These are phyloP conservation scores for Harpegnathos saltator DNA, from an alignment of 1,140 invertebrate species.

Conservation along the genomic window DNA sequence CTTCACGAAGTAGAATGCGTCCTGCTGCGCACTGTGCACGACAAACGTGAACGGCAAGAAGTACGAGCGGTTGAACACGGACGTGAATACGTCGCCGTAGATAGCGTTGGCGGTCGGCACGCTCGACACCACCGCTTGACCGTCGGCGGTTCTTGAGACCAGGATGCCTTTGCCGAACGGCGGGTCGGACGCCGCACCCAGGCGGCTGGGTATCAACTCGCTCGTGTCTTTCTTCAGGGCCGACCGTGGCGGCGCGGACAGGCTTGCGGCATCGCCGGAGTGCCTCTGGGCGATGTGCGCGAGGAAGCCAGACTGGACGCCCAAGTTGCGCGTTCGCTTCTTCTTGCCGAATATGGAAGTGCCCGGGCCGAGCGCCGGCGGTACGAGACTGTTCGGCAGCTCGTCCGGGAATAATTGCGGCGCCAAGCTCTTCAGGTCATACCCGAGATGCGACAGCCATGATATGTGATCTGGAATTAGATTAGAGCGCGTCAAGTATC, in stretches of 20 bases:
- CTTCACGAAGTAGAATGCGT: constrained; percentile 98
- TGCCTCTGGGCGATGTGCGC: constrained; percentile 91
- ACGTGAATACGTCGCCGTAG: constrained; percentile 96
- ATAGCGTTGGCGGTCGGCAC: constrained; percentile 95
- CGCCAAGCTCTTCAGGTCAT: constrained; percentile 94
- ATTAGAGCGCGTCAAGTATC: not conserved
- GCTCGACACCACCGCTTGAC: constrained; percentile 93
- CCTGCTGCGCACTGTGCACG: constrained; percentile 94
- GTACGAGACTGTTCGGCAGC: constrained; percentile 88
- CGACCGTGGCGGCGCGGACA: constrained; percentile 91
- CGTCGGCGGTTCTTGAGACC: constrained; percentile 92
- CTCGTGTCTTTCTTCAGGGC: constrained; percentile 91
- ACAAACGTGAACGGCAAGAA: constrained; percentile 95
- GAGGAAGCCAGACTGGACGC: constrained; percentile 92
- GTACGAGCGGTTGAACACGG: constrained; percentile 96
- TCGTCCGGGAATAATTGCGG: constrained; percentile 92
- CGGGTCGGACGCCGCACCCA: constrained; percentile 92
- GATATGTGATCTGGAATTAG: constrained; percentile 90
- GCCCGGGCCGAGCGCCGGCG: constrained; percentile 87
- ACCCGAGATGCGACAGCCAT: constrained; percentile 94
- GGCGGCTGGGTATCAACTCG: constrained; percentile 89
- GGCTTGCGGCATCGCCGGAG: constrained; percentile 90
- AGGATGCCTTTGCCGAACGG: constrained; percentile 96
- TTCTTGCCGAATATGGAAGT: constrained; percentile 88
- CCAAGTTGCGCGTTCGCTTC: constrained; percentile 84